phyloP scores from a whole-genome alignment of 2,888 invertebrate genomes.

The Himalopsyche japonica region DNA sequence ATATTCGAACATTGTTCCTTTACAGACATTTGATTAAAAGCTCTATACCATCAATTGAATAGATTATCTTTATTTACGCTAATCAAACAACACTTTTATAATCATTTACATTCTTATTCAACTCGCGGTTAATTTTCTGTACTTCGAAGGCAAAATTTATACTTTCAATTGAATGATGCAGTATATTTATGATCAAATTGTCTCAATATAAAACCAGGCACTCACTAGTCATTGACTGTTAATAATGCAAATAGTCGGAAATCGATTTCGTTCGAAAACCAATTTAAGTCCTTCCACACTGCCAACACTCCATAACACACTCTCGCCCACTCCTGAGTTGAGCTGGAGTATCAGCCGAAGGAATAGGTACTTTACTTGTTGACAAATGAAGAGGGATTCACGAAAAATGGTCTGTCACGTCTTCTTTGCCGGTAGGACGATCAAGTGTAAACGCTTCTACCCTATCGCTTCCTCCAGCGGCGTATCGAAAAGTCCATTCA shows the following conservation, averaged over 20 bases:
- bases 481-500: background rate
- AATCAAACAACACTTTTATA: too few relatives aligned
- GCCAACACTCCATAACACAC: background rate
- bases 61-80: too few relatives aligned
- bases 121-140: too few relatives aligned
- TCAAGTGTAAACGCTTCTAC: constrained; percentile 31
- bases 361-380: constrained; percentile 31
- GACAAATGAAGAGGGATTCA: constrained; percentile 38
- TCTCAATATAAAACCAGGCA: too few relatives aligned
- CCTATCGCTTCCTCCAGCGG: background rate
- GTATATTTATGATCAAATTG: too few relatives aligned
- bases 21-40: too few relatives aligned
- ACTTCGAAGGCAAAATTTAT: too few relatives aligned
- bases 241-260: background rate
- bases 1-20: too few relatives aligned
- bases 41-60: too few relatives aligned
- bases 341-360: background rate
- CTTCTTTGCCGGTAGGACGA: constrained; percentile 32
- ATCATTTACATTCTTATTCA: too few relatives aligned
- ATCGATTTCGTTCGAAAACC: background rate
- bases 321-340: background rate
- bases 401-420: constrained; percentile 37
- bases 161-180: too few relatives aligned
- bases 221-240: background rate
- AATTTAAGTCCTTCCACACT: background rate